Base-by-base conservation (phyloP, 2,888 invertebrate species). In the Chelonus formosanus region DNA sequence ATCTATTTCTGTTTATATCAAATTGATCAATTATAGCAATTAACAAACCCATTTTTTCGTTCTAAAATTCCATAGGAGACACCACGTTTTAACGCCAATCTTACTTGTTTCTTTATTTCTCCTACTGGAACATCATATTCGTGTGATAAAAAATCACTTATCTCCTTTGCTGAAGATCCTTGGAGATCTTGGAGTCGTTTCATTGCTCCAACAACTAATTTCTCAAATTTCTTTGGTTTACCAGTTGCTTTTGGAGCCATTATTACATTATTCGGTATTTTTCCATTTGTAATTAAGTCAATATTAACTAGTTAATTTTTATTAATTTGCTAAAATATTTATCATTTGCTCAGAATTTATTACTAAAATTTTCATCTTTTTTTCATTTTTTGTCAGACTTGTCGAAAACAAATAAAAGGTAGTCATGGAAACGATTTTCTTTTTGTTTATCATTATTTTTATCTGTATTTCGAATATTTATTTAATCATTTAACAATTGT, bases 41-140 rank as follows among this genome's bases (percentile, higher is more conserved):
- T 54, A 58, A 55, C 69, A 50, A 62, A 83, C 83, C 79, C 76
- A 63, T 76, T 78, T 5, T 74, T 67, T 36, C 72, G 71, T n/a
- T 77, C 78, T 36, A 84, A 74, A 62, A 84, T 78, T 8, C 82
- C 83, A 43, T 78, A 80, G n/a, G 78, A 76, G 3, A 81, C 60
- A 1, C 80, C 84, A 5, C 80, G 78, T n/a, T 71, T 73, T 5
- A 84, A 73, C 1, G 82, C 80, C 8, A 81, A 54, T 7, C 78
- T 76, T 5, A 82, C 78, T 43, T 79, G 78, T 54, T 74, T 75
- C 5, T 71, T 75, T 35, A 80, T 73, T 32, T 75, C 74, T 1
- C 72, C 59, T 2, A 53, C 70, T 0, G 78, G 76, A 4, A 81
- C 70, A 58, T 80, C 74, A 70, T 80, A 82, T 61, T 80, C 78